Evolutionary conservation across 2,888 invertebrate species (phyloP), one percentile per base, ranked within the genome.

Genomic region (Aradus depressus): DNA sequence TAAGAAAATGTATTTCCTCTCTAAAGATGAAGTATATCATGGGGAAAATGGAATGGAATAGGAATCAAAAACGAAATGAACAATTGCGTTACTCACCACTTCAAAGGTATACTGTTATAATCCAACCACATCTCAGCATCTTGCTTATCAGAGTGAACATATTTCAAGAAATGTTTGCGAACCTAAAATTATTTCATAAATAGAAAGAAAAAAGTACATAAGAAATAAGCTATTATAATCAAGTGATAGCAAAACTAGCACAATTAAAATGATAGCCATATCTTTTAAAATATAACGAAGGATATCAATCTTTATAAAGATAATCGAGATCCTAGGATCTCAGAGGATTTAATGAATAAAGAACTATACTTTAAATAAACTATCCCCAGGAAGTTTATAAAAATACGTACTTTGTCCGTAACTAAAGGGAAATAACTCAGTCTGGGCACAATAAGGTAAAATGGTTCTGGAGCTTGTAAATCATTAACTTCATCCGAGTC

Each of bases 121-220:
- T 93, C 93, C 51, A 96, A 71, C 95, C 96, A 96, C 77, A 95
- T 84, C 68, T 92, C 91, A 61, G 79, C 81, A 59, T 88, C 84
- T 53, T 82, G 80, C 64, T 82, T 83, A 60, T 84, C 84, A 65
- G 80, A 81, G 25, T 84, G 80, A 62, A 92, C 79, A 64, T 80
- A 86, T 52, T 85, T 79, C 51, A 81, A 72, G 65, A 95, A 93
- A 70, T 95, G 89, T 65, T 90, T 84, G 64, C 85, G 79, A 63
- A 90, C 84, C 87, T 87, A 64, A 54, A 70, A 26, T 14, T 16
- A 16, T 43, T 25, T 23, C 3, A 35, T 31, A 26, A 32, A n/a
- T 8, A 19, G 4, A 47, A 16, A 18, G 28, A 10, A 16, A 14
- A 12, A 35, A 10, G 35, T 12, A 10, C 6, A 28, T 28, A 28